Evolutionary conservation across 2,888 invertebrate genomes (phyloP), one percentile per base, ranked within the genome.

Genomic region (Ichneumoninae sp.): DNA sequence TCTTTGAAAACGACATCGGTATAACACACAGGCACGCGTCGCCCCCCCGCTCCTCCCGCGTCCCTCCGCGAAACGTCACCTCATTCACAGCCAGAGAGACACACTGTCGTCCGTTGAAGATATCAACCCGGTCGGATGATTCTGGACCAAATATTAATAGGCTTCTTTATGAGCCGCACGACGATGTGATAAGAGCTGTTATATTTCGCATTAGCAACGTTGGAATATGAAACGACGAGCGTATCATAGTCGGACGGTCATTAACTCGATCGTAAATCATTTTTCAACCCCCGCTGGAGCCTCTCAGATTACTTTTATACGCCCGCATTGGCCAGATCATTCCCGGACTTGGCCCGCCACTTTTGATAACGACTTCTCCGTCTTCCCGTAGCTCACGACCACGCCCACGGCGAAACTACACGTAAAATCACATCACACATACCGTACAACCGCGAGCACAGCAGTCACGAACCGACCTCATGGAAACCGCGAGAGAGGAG

Each of bases 1-100:
- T 91, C 90, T 90, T 76, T 84, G 85, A 86, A 86, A 83, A 88
- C 87, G 84, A 85, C 87, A 81, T 83, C 81, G 75, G 66, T 66
- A 79, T 65, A 47, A 65, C 74, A 85, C 19, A 54, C 7, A 63
- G 63, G 81, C 75, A 76, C 76, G 66, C 52, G 76, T 65, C 76
- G 7, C 3, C n/a, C 40, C 40, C 22, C 3, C 50, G 16, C 33
- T 36, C 52, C 33, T 19, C 47, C 63, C 57, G 1, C 70, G 73
- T 44, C 19, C 54, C 44, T n/a, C 40, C 50, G 16, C 47, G 30
- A 33, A 33, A 33, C 63, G 16, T 63, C 63, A n/a, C 30, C 63
- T 63, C 63, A 60, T 60, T 26, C 60, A 33, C 63, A 33, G 7
- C 7, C 30, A 40, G 30, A 1, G 30, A 33, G 63, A 63, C 63